A percentile compares a stretch with the other conserved stretches of the same genome.
Conservation (phyloP, 2,888 invertebrate species). For the Hyposoter dolosus region DNA sequence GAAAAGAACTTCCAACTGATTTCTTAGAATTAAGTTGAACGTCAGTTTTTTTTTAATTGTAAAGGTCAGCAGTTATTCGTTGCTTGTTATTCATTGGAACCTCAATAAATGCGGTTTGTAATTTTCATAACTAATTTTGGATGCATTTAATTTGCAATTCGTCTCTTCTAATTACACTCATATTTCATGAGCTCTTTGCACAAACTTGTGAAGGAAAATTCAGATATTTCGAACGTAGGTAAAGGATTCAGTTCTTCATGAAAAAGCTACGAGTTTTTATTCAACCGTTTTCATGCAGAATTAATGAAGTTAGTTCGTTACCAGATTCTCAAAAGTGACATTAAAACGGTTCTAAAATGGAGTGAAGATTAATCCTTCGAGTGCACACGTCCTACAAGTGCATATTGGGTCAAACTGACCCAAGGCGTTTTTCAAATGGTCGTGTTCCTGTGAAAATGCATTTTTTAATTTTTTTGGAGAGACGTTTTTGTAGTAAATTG, state of each 20-base stretch:
- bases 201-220: background rate
- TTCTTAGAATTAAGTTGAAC: no score
- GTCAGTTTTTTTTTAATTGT: background rate
- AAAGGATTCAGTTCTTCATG: slow-evolving; percentile 1
- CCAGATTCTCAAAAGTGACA: no score
- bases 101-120: background rate
- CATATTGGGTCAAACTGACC: no score
- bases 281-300: background rate
- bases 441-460: no score
- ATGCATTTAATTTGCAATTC: background rate
- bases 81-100: background rate
- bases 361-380: no score
- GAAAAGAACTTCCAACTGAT: no score
- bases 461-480: no score
- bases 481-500: no score
- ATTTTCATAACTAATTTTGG: background rate
- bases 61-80: background rate
- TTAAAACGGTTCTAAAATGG: no score
- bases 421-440: no score
- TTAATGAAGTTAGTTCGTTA: no score
- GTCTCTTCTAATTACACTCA: background rate
- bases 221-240: background rate
- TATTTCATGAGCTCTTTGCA: background rate
- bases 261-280: background rate
- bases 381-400: no score